Base-by-base conservation (phyloP, 2,113 vertebrate species). In the Mixornis gularis region DNA sequence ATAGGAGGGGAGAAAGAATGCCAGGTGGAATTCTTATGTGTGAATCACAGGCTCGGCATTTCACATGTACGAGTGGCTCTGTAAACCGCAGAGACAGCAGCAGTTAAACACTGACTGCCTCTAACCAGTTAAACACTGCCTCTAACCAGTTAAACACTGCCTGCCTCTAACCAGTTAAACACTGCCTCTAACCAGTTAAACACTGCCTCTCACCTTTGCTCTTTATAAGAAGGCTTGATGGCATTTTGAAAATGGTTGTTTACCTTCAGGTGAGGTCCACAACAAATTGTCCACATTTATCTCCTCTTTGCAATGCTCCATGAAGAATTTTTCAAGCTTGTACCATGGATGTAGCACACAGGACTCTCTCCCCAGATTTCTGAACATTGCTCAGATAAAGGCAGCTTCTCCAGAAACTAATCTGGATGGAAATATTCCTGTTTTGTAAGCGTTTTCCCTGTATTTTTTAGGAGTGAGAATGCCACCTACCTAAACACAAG, bases 1-100 rank as follows among this genome's bases (percentile, higher is more conserved):
- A 21, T 2, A 2, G 1, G 16, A 34, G 5, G 0, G 3, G 8
- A 11, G 10, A 20, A 58, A 52, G 19, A 63, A 80, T 10, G 30
- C 9, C 14, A 65, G 22, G 21, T 6, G 59, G 44, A 51, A 68
- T 71, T 52, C 21, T 17, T 46, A 0, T 6, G 2, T 41, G 22
- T 36, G 25, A 58, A 13, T 32, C 59, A 49, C 30, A 46, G 62
- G n/a, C 8, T 49, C 38, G 34, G 40, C 29, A n/a, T 60, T 85
- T 46, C 76, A 19, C 15, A 4, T 4, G 13, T 27, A 3, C 15
- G 0, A 26, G 34, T 32, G 53, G 21, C 26, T 73, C 46, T 79
- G 62, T 24, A 58, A 79, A 38, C 7, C 56, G 64, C 62, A 93
- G 64, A 87, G 55, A 62, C 5, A 36, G 29, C 1, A 70, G 3